These are phyloP conservation scores for Sylvicola cinctus DNA, from an alignment of 2,888 invertebrate species.

Conservation along the genomic window DNA sequence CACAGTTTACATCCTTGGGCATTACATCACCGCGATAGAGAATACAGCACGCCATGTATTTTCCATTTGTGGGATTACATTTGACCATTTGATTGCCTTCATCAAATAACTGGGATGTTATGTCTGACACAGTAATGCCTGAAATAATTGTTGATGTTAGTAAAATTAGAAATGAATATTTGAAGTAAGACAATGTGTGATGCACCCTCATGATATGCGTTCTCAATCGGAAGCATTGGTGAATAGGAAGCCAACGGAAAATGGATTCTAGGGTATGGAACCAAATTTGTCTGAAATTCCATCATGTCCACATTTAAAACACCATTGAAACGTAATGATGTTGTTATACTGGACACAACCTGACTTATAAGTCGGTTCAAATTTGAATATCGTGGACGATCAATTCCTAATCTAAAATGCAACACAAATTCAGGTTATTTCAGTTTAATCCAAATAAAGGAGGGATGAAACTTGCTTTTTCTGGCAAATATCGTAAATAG, in stretches of 20 bases:
- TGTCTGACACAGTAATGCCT: slow-evolving; percentile 49
- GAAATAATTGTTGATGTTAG: too few relatives aligned
- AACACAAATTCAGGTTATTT: slow-evolving; percentile 48
- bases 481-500: too few relatives aligned
- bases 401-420: slow-evolving; percentile 30
- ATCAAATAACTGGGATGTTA: slow-evolving; percentile 71
- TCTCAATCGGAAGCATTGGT: slow-evolving; percentile 48
- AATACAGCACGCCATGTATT: slow-evolving; percentile 80
- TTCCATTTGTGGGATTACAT: slow-evolving; percentile 56
- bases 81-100: slow-evolving; percentile 72
- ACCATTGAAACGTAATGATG: too few relatives aligned
- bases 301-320: slow-evolving; percentile 70
- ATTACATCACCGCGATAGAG: slow-evolving; percentile 79
- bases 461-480: too few relatives aligned
- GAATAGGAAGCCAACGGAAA: slow-evolving; percentile 59
- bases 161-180: too few relatives aligned
- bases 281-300: slow-evolving; percentile 79
- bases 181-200: too few relatives aligned
- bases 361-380: slow-evolving; percentile 44
- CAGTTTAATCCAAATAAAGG: too few relatives aligned
- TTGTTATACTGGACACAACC: too few relatives aligned
- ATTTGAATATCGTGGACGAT: slow-evolving; percentile 44
- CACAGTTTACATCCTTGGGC: slow-evolving; percentile 71
- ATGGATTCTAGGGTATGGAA: slow-evolving; percentile 83
- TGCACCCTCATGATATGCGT: slow-evolving; percentile 47